phyloP scores from a whole-genome alignment of 1,140 invertebrate genomes.

The Frieseomelitta varia region DNA sequence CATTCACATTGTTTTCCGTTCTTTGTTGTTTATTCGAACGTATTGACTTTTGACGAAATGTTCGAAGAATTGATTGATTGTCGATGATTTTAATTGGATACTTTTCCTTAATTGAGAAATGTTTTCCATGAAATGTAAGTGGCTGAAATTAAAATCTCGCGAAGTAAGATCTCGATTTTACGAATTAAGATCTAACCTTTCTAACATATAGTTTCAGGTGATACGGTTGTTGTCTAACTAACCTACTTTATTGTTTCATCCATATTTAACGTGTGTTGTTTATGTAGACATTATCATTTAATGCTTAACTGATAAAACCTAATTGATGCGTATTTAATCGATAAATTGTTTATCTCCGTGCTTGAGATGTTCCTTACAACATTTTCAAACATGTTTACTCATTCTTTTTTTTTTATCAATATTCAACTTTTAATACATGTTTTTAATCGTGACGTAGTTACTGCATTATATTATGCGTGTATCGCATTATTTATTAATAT shows the following conservation, averaged over 20 bases:
- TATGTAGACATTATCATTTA: neutral
- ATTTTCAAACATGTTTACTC: too few species aligned
- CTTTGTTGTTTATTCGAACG: neutral
- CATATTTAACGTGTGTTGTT: neutral
- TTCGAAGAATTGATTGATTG: neutral
- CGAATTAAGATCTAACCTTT: constrained; percentile 24
- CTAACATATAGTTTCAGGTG: neutral
- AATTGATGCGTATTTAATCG: neutral
- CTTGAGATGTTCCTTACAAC: neutral
- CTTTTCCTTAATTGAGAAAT: neutral
- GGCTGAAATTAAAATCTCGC: neutral
- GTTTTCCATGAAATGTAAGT: too few species aligned
- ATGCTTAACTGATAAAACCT: neutral
- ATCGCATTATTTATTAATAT: neutral
- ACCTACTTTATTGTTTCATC: constrained; percentile 3
- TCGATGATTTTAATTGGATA: neutral
- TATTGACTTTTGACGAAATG: neutral
- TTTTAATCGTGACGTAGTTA: neutral
- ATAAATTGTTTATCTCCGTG: neutral
- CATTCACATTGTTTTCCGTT: neutral
- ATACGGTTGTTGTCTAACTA: constrained; percentile 7
- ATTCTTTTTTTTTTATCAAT: neutral
- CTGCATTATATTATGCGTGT: too few species aligned
- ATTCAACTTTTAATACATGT: neutral
- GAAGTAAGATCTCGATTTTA: neutral